Evolutionary conservation across 2,797 vertebrate species (phyloP).

Genomic region (Muraenolepis orangiensis): DNA sequence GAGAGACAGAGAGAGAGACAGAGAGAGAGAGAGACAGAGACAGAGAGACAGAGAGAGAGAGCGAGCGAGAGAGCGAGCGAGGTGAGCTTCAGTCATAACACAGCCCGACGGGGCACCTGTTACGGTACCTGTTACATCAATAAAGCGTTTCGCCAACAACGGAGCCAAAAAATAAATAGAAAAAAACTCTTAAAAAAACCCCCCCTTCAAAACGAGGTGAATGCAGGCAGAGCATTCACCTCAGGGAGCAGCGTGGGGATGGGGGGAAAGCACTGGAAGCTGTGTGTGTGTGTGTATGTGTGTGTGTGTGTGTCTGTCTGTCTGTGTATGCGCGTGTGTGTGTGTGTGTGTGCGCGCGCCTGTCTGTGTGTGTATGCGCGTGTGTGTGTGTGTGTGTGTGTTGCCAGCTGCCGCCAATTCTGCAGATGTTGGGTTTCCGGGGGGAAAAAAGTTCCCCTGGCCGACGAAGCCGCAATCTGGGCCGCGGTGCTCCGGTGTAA

Average conservation of each 20-base stretch:
- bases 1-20: conserved; percentile 61
- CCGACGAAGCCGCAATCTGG: conserved; percentile 29
- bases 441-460: conserved; percentile 15
- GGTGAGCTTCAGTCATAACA: conserved; percentile 60
- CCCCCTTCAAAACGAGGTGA: no score
- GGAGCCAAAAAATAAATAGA: conserved; percentile 44
- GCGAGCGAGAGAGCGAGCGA: no score
- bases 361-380: no score
- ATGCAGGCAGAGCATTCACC: no score
- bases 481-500: conserved; percentile 45
- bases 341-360: no score
- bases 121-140: conserved; percentile 82
- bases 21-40: conserved; percentile 63
- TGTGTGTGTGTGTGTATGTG: no score
- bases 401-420: conserved; percentile 31
- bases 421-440: conserved; percentile 25
- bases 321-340: no score
- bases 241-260: no score
- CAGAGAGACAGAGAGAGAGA: conserved; percentile 33
- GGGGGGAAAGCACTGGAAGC: no score
- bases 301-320: no score
- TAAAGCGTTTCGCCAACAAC: conserved; percentile 53
- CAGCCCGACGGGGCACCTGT: conserved; percentile 43
- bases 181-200: no score
- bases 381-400: no score